These are phyloP conservation scores for Antrozous pallidus DNA, from an alignment of 2,797 vertebrate genomes.

Conservation along the genomic window DNA sequence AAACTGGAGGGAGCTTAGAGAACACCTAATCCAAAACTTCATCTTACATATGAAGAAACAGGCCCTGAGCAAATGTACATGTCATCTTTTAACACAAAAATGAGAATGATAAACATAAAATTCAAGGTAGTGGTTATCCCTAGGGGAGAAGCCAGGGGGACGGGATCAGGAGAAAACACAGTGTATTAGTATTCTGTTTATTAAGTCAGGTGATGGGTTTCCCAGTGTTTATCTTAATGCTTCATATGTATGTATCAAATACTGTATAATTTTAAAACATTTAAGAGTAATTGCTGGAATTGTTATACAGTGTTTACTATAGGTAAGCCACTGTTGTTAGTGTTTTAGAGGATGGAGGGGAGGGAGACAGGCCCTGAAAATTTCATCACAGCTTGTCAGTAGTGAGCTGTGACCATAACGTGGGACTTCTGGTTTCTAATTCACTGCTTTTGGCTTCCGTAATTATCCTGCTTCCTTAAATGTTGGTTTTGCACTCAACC, in stretches of 20 bases:
- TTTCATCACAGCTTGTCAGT: neutral
- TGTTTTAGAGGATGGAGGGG: neutral
- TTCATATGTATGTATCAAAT: neutral
- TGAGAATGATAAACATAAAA: neutral
- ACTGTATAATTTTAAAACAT: neutral
- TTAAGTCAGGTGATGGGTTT: neutral
- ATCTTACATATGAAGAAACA: neutral
- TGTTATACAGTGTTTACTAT: neutral
- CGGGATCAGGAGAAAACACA: neutral
- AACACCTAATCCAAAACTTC: neutral
- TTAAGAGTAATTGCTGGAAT: constrained; percentile 19
- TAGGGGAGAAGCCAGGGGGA: neutral
- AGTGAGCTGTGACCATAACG: neutral
- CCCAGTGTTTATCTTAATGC: neutral
- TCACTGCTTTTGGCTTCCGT: neutral
- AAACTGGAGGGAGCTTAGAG: neutral
- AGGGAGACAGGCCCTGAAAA: neutral
- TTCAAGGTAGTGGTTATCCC: neutral
- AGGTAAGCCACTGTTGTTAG: neutral
- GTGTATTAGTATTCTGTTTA: neutral
- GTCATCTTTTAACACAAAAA: neutral
- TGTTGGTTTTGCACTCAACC: neutral
- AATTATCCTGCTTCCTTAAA: neutral
- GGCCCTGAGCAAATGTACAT: neutral
- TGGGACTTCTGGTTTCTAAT: neutral